Base-by-base conservation (phyloP, 1,140 invertebrate genomes). In the Luehdorfia chinensis region DNA sequence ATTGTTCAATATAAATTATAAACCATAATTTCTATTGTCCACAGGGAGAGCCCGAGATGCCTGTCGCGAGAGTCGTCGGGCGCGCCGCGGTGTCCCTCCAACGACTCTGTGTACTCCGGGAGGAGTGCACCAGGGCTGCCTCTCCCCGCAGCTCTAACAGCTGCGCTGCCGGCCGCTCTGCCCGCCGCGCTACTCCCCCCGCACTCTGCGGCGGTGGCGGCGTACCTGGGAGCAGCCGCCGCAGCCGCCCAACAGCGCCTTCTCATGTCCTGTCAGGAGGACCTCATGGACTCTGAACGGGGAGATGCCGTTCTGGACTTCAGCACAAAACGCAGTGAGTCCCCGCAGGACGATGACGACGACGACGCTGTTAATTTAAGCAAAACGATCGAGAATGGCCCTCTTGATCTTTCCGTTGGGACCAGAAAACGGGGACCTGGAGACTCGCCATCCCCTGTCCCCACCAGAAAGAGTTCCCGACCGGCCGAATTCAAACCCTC, bases 21-120 rank as follows among this genome's bases (percentile, higher is more conserved):
- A 21, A 21, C 2, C 6, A 21, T 21, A 3, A 21, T 21, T 21
- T 21, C 6, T 6, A 21, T 87, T 87, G 88, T 84, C 90, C 91
- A 11, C 90, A 95, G 93, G 87, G 94, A 95, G 76, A 94, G 91
- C 86, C 93, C 93, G 44, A 89, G 93, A 67, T 94, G 94, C 84
- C 90, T 93, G 48, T 94, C 93, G 41, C 89, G 93, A 59, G 93
- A 95, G 68, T 95, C 94, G 34, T 89, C 91, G 43, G 90, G 90
- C 19, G 92, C 91, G 64, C 89, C 87, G 30, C 87, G 91, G 25
- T 92, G 91, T 70, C 90, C 90, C 19, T 92, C 91, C 16, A 89
- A 90, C 58, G 92, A 92, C 65, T 92, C 91, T 4, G 88, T 91
- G 55, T 91, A 92, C 78, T 90, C 93, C 51, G 89, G 93, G 67